phyloP scores from a whole-genome alignment of 2,797 vertebrate genomes.

The Oceanodroma leucorhoa region DNA sequence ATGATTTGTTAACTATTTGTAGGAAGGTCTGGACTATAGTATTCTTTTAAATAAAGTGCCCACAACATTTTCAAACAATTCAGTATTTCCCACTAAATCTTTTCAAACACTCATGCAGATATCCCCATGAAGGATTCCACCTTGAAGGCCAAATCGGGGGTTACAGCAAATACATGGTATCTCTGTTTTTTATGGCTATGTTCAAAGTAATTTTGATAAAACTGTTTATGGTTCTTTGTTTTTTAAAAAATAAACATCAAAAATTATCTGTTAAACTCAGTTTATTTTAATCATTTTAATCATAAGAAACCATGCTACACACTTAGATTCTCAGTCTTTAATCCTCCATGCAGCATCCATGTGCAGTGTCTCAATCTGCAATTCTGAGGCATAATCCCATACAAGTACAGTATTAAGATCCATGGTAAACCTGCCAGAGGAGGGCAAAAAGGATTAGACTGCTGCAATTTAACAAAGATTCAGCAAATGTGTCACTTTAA shows the following conservation, averaged over 20 bases:
- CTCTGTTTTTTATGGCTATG: not conserved
- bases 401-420: not conserved
- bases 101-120: not conserved
- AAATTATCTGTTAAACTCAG: not conserved
- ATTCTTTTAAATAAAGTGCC: not conserved
- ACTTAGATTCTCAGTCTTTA: not conserved
- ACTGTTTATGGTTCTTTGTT: not conserved
- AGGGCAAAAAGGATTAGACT: not conserved
- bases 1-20: not conserved
- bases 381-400: not conserved
- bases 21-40: not conserved
- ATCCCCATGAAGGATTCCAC: not conserved
- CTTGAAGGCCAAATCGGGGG: accelerated
- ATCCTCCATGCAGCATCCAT: not conserved
- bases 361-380: not conserved
- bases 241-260: not conserved
- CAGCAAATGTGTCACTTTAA: not conserved
- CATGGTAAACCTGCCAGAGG: not conserved
- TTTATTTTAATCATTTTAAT: not conserved
- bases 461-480: slow-evolving; percentile 2
- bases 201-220: not conserved
- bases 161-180: not conserved
- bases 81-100: not conserved
- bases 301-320: not conserved
- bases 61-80: not conserved